Conservation (phyloP, 2,888 invertebrate species). For the Scaptodrosophila latifasciaeformis region DNA sequence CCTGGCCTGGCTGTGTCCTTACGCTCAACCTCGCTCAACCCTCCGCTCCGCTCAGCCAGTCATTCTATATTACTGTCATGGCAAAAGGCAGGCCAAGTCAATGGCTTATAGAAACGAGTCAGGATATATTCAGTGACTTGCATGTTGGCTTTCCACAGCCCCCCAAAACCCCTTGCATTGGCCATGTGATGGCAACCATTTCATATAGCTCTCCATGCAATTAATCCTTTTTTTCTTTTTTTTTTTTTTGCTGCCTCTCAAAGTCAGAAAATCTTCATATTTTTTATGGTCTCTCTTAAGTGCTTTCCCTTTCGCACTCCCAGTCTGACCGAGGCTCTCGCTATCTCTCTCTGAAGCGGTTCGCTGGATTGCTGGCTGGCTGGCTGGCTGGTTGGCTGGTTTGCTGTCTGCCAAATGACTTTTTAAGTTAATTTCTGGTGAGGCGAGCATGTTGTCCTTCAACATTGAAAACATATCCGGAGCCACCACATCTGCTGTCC, state of each 20-base stretch:
- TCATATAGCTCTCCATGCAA: slow-evolving; percentile 48
- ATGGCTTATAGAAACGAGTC: slow-evolving; percentile 63
- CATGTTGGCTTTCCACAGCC: slow-evolving; percentile 11
- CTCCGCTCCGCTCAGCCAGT: no score
- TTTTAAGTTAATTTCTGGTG: slow-evolving; percentile 67
- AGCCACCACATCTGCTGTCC: slow-evolving; percentile 21
- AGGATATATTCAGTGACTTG: slow-evolving; percentile 46
- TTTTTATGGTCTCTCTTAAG: no score
- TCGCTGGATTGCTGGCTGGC: not conserved
- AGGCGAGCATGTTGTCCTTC: slow-evolving; percentile 45
- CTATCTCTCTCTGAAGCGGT: not conserved
- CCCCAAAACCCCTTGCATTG: slow-evolving; percentile 16
- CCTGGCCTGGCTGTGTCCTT: no score
- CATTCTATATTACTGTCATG: slow-evolving; percentile 33
- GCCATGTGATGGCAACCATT: slow-evolving; percentile 29
- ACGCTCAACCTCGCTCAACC: no score
- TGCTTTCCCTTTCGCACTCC: slow-evolving; percentile 25
- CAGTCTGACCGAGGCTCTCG: not conserved
- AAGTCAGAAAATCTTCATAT: no score
- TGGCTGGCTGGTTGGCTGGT: not conserved
- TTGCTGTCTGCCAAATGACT: slow-evolving; percentile 54
- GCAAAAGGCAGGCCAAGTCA: slow-evolving; percentile 59
- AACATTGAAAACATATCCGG: slow-evolving; percentile 24
- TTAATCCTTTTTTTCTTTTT: slow-evolving; percentile 59
- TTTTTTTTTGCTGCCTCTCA: slow-evolving; percentile 11